A percentile compares a stretch with the other conserved stretches of the same genome.
These are phyloP conservation scores for Shinisaurus crocodilurus DNA, from an alignment of 2,113 vertebrate genomes.

Conservation along the genomic window DNA sequence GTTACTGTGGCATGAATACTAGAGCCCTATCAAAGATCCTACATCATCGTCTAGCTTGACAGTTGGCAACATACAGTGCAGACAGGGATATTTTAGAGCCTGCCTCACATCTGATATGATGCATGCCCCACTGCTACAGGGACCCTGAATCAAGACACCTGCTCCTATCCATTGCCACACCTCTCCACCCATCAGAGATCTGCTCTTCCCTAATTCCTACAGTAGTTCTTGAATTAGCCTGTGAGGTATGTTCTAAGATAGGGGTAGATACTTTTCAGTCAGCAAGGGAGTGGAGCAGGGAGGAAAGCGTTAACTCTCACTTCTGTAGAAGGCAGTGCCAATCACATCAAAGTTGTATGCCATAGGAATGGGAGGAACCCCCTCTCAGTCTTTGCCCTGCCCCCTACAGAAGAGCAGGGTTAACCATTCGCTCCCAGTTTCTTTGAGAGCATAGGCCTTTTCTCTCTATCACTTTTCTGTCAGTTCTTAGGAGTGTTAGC, in stretches of 20 bases:
- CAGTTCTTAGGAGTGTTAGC: too few relatives aligned
- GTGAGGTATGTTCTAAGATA: neutral
- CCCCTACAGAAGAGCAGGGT: too few relatives aligned
- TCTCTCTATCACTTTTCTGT: too few relatives aligned
- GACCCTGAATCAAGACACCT: neutral
- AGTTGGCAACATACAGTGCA: neutral
- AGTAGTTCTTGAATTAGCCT: neutral
- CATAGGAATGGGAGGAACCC: too few relatives aligned
- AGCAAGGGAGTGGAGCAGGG: too few relatives aligned
- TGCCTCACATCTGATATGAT: neutral
- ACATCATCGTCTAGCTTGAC: neutral
- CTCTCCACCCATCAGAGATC: neutral
- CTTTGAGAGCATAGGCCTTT: too few relatives aligned
- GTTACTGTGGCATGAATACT: neutral
- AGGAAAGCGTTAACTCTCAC: too few relatives aligned
- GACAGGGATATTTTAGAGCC: neutral
- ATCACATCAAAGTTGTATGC: too few relatives aligned
- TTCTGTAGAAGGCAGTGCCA: too few relatives aligned
- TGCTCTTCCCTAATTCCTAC: neutral
- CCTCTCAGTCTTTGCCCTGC: too few relatives aligned
- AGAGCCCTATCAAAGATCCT: neutral
- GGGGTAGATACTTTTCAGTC: neutral
- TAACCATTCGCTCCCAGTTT: too few relatives aligned
- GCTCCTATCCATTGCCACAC: neutral
- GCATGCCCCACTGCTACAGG: neutral